Conservation (phyloP, 2,797 vertebrate genomes). For the Onychomys arenicola region DNA sequence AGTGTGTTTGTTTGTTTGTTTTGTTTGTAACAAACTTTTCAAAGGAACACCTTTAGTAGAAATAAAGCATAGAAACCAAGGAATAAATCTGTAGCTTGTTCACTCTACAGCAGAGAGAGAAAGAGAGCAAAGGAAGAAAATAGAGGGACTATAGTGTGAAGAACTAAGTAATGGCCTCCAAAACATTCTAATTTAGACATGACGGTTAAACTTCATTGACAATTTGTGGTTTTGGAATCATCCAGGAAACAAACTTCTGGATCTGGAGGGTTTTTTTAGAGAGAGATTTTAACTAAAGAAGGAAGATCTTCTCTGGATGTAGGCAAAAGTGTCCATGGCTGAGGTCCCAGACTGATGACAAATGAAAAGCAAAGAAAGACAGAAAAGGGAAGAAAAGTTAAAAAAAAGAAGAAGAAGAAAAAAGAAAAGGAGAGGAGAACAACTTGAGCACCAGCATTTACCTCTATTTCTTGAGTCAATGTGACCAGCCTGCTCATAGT, state of each 20-base stretch:
- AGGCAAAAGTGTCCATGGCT: neutral
- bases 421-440: neutral
- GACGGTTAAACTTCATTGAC: neutral
- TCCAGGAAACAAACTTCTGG: neutral
- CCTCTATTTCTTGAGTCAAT: neutral
- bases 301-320: neutral
- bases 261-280: too few relatives aligned
- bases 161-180: neutral
- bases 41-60: neutral
- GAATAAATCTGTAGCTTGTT: neutral
- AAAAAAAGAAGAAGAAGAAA: neutral
- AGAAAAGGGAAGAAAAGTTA: neutral
- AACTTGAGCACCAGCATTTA: neutral
- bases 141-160: neutral
- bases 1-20: neutral
- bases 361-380: neutral
- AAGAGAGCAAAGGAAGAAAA: neutral
- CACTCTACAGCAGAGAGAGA: neutral
- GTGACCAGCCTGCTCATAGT: neutral
- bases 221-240: neutral
- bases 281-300: neutral
- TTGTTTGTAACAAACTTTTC: constrained; percentile 23
- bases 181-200: neutral
- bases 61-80: neutral
- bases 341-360: neutral